Evolutionary conservation across 2,113 vertebrate species (phyloP), one percentile per base, ranked within the genome.

Genomic region (Periophthalmodon schlosseri): DNA sequence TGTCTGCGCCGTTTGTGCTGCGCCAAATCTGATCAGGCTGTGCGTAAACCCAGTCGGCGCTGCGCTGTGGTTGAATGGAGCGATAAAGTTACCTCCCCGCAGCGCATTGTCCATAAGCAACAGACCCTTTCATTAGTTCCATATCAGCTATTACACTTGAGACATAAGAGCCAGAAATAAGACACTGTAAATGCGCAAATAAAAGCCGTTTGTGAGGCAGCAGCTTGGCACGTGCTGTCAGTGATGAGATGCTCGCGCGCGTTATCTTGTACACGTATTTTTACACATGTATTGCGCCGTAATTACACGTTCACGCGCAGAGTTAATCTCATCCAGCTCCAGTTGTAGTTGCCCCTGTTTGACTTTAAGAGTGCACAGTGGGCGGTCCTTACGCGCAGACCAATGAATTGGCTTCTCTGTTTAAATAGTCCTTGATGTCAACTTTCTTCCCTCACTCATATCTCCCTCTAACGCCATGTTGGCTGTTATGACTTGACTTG

Each of bases 401-500:
- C 96, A 97, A 96, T 97, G 89, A 94, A 67, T 81, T 74, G 75
- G 79, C 81, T 67, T 76, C 85, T 85, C 93, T 93, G 93, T 97
- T 97, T 97, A 96, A 97, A 97, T 95, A 95, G 94, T 95, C 94
- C 91, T 80, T 88, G 87, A 91, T 94, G 95, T 96, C 95, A 96
- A 94, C 94, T 95, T 89, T 83, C 82, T 91, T 93, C 87, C 87
- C 93, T 91, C 95, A 93, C 94, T 84, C 77, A 57, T 85, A 93
- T 94, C 83, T 93, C 94, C 93, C 88, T 92, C 92, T 86, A 96
- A 94, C 96, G 97, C 96, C 97, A 97, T 98, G 95, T 97, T 97
- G 95, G 93, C 91, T 93, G 78, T 91, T 88, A 89, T 93, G 93
- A 92, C 93, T 94, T 91, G 89, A 86, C 87, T 90, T 90, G 76